Base-by-base conservation (phyloP, 2,888 invertebrate species). In the Drosophila fungiperda region DNA sequence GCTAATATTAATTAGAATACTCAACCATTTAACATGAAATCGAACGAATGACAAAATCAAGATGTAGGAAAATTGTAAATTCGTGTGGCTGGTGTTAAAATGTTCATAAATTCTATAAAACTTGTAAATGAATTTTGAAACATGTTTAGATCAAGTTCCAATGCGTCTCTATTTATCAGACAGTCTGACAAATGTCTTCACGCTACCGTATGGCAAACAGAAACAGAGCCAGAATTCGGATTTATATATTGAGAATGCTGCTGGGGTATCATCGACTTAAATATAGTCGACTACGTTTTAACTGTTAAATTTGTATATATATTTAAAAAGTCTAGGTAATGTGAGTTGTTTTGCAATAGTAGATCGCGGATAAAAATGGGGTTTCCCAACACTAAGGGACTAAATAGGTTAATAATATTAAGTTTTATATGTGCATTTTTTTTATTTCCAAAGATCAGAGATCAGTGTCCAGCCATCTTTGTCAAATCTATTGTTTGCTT, bases 71-170 rank as follows among this genome's bases (percentile, higher is more conserved):
- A 75, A 61, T 68, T 69, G 66, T 69, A 63, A 80, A 70, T 58
- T 53, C 48, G 45, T 52, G 45, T 67, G 40, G 49, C 64, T 76
- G 76, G 77, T 75, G 77, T 75, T 67, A 71, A 80, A 81, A 82
- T 66, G 69, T 23, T 59, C 69, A 70, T 82, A 73, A 75, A 75
- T 66, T 76, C 69, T 54, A 68, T 70, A 82, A 69, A 78, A 73
- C 67, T 66, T 78, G 80, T 80, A 78, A 82, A 82, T 78, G 68
- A 69, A 68, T 80, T 82, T 58, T 17, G 63, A 80, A 73, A 71
- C 78, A 75, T 42, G 70, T 70, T 73, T 33, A 64, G 54, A 72
- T 67, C 77, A 77, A 74, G 69, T 82, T 78, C 45, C 70, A 48
- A 42, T 61, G 62, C 55, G 33, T 66, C 64, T 68, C 53, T 62